phyloP scores from a whole-genome alignment of 2,888 invertebrate genomes.

The Diadegma fenestrale region DNA sequence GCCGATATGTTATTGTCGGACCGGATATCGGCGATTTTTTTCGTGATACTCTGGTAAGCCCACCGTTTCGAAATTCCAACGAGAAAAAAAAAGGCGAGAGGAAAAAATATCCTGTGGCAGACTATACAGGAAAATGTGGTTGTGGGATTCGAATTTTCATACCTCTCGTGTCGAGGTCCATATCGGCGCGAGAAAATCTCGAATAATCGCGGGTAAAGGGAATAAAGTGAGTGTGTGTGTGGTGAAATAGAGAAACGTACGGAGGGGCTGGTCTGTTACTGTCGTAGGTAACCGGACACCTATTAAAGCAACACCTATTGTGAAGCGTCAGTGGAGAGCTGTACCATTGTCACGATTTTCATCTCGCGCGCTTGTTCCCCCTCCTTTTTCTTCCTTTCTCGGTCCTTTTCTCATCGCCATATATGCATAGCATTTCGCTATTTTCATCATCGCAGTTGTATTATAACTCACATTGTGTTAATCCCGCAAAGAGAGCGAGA shows the following conservation, averaged over 20 bases:
- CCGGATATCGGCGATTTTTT: constrained; percentile 8
- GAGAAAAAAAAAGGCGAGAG: constrained; percentile 4
- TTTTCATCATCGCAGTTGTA: constrained; percentile 68
- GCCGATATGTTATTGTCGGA: constrained; percentile 9
- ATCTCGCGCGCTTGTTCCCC: constrained; percentile 72
- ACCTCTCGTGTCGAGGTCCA: constrained; percentile 21
- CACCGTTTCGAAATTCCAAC: background rate
- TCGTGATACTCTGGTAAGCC: constrained; percentile 1
- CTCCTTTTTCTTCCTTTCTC: constrained; percentile 10
- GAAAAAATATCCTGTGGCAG: constrained; percentile 34
- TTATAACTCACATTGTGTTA: constrained; percentile 81
- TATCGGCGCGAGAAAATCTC: constrained; percentile 67
- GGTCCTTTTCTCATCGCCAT: background rate
- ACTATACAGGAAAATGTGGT: constrained; percentile 27
- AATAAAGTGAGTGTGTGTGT: constrained; percentile 10
- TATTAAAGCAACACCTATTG: constrained; percentile 84
- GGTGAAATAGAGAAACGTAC: constrained; percentile 49
- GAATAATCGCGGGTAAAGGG: constrained; percentile 41
- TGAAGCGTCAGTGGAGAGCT: constrained; percentile 70
- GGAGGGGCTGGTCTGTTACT: constrained; percentile 46
- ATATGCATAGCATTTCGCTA: constrained; percentile 66
- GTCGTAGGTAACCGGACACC: constrained; percentile 72
- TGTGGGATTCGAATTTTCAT: constrained; percentile 40
- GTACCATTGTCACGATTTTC: constrained; percentile 80
- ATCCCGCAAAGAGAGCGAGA: constrained; percentile 68